These are phyloP conservation scores for Anthonomus grandis DNA, from an alignment of 1,140 invertebrate genomes.

Conservation along the genomic window DNA sequence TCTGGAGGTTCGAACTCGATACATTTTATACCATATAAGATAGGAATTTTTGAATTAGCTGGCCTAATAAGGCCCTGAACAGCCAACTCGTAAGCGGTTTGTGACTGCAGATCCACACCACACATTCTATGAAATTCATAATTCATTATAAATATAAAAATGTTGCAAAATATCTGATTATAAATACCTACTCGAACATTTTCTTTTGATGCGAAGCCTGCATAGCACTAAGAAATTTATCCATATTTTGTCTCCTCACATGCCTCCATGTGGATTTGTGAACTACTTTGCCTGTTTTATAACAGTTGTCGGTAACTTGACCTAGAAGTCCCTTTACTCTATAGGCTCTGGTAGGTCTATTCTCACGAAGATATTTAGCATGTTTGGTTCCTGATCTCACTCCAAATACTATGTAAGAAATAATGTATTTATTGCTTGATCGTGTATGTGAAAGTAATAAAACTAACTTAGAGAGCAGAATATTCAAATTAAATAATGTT, in stretches of 20 bases:
- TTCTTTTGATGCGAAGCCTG: conserved; percentile 78
- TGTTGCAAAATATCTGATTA: background rate
- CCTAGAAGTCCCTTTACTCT: conserved; percentile 78
- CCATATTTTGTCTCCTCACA: conserved; percentile 63
- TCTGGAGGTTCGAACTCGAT: conserved; percentile 61
- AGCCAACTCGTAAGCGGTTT: conserved; percentile 86
- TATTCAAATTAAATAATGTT: conserved; percentile 24
- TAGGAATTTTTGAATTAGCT: conserved; percentile 60
- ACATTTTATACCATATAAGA: conserved; percentile 87
- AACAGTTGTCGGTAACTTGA: conserved; percentile 71
- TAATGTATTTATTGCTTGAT: background rate
- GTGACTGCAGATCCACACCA: conserved; percentile 76
- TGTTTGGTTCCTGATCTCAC: conserved; percentile 62
- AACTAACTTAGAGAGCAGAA: background rate
- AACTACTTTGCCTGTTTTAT: conserved; percentile 66
- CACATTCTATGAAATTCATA: conserved; percentile 57
- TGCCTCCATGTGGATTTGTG: conserved; percentile 70
- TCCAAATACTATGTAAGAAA: conserved; percentile 62
- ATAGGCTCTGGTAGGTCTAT: conserved; percentile 63
- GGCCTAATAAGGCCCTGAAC: conserved; percentile 75
- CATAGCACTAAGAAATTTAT: conserved; percentile 68
- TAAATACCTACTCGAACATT: conserved; percentile 73
- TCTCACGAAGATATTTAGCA: conserved; percentile 55
- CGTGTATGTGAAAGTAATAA: background rate
- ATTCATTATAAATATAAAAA: background rate